phyloP scores from a whole-genome alignment of 2,113 vertebrate genomes.

The Platysternon megacephalum region DNA sequence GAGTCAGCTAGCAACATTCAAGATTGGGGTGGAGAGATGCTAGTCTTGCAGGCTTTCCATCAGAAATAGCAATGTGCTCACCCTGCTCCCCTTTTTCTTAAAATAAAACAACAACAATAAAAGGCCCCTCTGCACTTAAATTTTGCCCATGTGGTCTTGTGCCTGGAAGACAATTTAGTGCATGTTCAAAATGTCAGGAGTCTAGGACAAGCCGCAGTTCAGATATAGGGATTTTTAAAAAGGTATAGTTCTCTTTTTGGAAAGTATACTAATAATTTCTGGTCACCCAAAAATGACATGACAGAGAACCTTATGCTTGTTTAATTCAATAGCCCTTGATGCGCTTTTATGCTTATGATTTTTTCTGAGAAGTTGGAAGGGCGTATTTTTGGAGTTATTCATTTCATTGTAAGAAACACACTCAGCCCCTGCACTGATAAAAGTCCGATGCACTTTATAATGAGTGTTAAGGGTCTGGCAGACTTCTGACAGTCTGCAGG shows the following conservation, averaged over 20 bases:
- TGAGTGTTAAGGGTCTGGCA: not conserved
- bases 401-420: not conserved
- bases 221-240: not conserved
- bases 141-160: not conserved
- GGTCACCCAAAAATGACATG: not conserved
- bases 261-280: not conserved
- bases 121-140: not conserved
- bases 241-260: rapidly evolving
- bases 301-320: not conserved
- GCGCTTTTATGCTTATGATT: not conserved
- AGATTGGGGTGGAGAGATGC: conserved; percentile 42
- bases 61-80: not conserved
- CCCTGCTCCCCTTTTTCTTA: not conserved
- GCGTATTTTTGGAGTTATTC: not conserved
- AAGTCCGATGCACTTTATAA: not conserved
- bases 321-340: not conserved
- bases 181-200: not conserved
- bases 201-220: not conserved
- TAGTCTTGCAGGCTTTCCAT: conserved; percentile 46
- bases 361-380: not conserved
- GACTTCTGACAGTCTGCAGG: not conserved
- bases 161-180: not conserved
- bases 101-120: not conserved
- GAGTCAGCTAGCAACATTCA: conserved; percentile 40
- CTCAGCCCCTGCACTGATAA: not conserved